Evolutionary conservation across 2,797 vertebrate species (phyloP).

Genomic region (Syncerus caffer): DNA sequence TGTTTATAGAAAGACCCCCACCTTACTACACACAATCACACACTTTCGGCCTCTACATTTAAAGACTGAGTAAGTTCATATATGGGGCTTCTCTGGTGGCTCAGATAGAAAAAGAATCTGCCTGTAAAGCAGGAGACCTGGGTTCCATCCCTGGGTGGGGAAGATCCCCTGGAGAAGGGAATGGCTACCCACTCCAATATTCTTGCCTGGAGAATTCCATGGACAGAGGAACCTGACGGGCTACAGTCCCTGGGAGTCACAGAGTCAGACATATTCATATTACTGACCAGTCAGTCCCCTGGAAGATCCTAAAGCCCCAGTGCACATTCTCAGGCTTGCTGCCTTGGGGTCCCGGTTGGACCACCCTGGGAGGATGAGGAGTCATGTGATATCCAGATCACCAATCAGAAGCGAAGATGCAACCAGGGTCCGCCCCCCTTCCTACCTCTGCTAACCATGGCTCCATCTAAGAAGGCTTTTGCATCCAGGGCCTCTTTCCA

Average conservation of each 20-base stretch:
- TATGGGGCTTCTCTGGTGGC: not conserved
- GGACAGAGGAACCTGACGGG: not conserved
- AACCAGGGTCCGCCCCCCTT: accelerated
- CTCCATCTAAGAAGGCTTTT: not conserved
- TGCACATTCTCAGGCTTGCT: not conserved
- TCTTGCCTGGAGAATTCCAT: not conserved
- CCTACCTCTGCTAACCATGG: accelerated
- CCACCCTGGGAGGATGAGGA: not conserved
- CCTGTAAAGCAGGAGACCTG: not conserved
- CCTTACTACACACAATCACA: not conserved
- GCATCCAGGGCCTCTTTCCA: not conserved
- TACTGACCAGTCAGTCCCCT: not conserved
- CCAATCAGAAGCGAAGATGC: not conserved
- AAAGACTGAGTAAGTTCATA: not conserved
- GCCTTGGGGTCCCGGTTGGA: not conserved
- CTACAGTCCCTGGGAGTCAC: not conserved
- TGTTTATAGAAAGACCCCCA: not conserved
- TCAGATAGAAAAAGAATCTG: not conserved
- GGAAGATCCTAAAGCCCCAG: not conserved
- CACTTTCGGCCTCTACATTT: not conserved
- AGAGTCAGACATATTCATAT: not conserved
- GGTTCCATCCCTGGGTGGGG: not conserved
- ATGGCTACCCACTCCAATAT: not conserved
- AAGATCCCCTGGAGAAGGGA: not conserved
- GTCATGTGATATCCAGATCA: not conserved